Base-by-base conservation (phyloP, 2,797 vertebrate species). In the Sebastes alutus region DNA sequence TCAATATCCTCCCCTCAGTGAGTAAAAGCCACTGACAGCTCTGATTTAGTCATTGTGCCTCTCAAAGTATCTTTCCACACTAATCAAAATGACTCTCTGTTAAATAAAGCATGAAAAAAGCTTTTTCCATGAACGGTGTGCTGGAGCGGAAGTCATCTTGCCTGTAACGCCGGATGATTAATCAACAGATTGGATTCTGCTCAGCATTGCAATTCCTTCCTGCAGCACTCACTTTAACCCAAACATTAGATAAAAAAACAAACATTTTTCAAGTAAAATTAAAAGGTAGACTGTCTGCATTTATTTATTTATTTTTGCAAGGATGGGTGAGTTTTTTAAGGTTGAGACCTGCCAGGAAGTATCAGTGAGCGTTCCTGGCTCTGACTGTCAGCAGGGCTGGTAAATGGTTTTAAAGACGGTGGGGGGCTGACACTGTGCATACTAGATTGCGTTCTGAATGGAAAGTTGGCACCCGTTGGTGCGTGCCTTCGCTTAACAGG, bases 81-180 rank as follows among this genome's bases (percentile, higher is more conserved):
- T 97, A 97, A 99, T 98, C 97, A 98, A 96, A 98, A 97, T 97
- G 97, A 98, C 97, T 97, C 95, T 96, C 96, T 97, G 96, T 95
- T 99, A 97, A 99, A 98, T 99, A 99, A 99, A 98, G 96, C 97
- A 98, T 99, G 97, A 98, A 97, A 98, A 98, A 97, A 98, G 96
- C 97, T 97, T 97, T 65, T 97, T 96, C 95, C 92, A 91, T 96
- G 95, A 97, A 96, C 93, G 93, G 96, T 96, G 96, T 95, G 96
- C 95, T 96, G 96, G 95, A 96, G 97, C 96, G 94, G 96, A 97
- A 98, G 95, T 93, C 93, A 95, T 96, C 94, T 72, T 93, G 95
- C 90, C 95, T 95, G 93, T 93, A 93, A 96, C 90, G 91, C 92
- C 80, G 81, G 85, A 97, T 95, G 94, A 94, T 95, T 97, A 96